phyloP scores from a whole-genome alignment of 2,888 invertebrate species.

The Oegoconia quadripuncta region DNA sequence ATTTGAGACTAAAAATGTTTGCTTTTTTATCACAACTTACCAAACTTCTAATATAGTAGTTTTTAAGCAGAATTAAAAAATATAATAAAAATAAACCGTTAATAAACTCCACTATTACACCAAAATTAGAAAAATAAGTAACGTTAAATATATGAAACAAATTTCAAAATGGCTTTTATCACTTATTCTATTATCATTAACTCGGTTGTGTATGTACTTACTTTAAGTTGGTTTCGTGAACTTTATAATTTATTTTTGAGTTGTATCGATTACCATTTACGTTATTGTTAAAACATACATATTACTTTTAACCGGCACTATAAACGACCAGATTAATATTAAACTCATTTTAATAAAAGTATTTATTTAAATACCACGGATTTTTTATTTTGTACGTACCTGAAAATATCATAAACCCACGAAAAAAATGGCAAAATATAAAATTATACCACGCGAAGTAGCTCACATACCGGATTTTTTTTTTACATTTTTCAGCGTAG shows the following conservation, averaged over 20 bases:
- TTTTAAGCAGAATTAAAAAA: conserved; percentile 49
- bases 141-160: conserved; percentile 35
- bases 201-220: conserved; percentile 81
- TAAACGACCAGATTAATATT: conserved; percentile 59
- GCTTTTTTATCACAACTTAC: conserved; percentile 47
- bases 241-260: conserved; percentile 51
- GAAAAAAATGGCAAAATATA: conserved; percentile 11
- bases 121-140: conserved; percentile 55
- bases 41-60: conserved; percentile 57
- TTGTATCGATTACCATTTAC: conserved; percentile 68
- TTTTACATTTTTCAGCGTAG: conserved; percentile 48
- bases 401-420: conserved; percentile 25
- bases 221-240: conserved; percentile 65
- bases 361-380: conserved; percentile 63
- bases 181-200: conserved; percentile 51
- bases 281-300: conserved; percentile 68
- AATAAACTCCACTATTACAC: conserved; percentile 67
- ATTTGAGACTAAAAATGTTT: conserved; percentile 22
- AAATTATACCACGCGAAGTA: conserved; percentile 43
- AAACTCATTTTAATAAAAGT: conserved; percentile 72
- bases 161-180: conserved; percentile 42
- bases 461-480: conserved; percentile 75
- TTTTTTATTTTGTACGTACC: conserved; percentile 64
- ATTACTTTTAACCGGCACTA: conserved; percentile 69
- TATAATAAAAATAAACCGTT: conserved; percentile 45